Evolutionary conservation across 2,113 vertebrate species (phyloP).

Genomic region (Oreochromis spilurus): DNA sequence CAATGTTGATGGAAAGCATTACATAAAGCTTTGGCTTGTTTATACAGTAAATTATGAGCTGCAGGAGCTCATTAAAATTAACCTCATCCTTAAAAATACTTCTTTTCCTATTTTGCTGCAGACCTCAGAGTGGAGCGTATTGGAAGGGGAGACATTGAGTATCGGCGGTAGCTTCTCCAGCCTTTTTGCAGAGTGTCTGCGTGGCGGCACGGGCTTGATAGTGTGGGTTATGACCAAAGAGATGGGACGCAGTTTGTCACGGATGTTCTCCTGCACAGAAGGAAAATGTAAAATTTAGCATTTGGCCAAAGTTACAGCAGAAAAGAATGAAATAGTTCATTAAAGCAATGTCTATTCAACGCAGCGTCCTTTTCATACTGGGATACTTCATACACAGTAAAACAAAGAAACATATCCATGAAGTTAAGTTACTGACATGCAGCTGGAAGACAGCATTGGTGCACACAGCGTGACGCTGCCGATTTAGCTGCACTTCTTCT

Average conservation of each 20-base stretch:
- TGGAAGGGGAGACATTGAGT: conserved; percentile 77
- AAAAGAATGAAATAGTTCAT: neutral
- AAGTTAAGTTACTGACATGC: conserved; percentile 68
- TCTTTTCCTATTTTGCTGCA: neutral
- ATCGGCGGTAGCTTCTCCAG: conserved; percentile 77
- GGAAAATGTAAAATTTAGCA: neutral
- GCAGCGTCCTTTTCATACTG: neutral
- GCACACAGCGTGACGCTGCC: conserved; percentile 72
- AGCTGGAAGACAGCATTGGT: conserved; percentile 75
- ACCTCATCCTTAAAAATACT: neutral
- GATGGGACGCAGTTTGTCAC: conserved; percentile 88
- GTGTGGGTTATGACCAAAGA: conserved; percentile 79
- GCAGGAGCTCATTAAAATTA: too few relatives aligned
- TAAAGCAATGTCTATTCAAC: neutral
- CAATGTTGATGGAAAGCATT: neutral
- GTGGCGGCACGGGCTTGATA: conserved; percentile 70
- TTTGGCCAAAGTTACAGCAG: neutral
- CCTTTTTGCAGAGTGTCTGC: conserved; percentile 58
- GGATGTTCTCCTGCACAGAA: conserved; percentile 77
- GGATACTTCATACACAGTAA: fast-evolving
- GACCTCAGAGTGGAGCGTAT: conserved; percentile 80
- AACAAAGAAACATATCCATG: neutral
- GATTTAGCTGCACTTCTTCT: conserved; percentile 73
- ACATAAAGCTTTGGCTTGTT: neutral
- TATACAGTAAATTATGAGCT: neutral